Base-by-base conservation (phyloP, 2,113 vertebrate species). In the Pogona vitticeps region DNA sequence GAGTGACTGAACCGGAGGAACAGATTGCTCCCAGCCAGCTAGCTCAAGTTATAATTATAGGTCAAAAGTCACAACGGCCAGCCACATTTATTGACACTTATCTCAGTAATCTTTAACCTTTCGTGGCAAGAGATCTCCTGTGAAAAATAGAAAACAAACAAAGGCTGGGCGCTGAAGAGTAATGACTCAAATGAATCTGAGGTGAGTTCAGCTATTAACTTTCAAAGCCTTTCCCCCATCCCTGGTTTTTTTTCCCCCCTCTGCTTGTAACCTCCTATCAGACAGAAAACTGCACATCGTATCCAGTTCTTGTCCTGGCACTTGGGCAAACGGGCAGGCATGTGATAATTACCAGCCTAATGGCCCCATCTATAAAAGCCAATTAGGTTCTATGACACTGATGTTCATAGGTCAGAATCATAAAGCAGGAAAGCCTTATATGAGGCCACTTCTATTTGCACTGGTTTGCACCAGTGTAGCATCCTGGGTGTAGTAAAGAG, bases 31-130 rank as follows among this genome's bases (percentile, higher is more conserved):
- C 91, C 92, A 91, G 17, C 21, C 88, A 87, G 80, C 42, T 85
- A 84, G 80, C 63, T 83, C 87, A 82, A 83, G 92, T 91, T 90
- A 88, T 91, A 89, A 90, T 87, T 94, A 93, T 92, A 59, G 96
- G 96, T 94, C 97, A 97, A 97, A 97, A 97, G 97, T 97, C 97
- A 93, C 92, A 46, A 56, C 18, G 0, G 13, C 92, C 92, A 95
- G 94, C 92, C 92, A 94, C 93, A 94, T 97, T 97, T 97, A 97
- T 95, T 96, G 96, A 93, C 93, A 90, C 92, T 91, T 93, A 94
- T 95, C 94, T 96, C 92, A 95, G 92, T 97, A 97, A 97, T 97
- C 96, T 97, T 97, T 97, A 97, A 96, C 96, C 96, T 96, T 94
- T 83, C 2, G 86, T 94, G 95, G 95, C 95, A 96, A 96, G 96